Base-by-base conservation (phyloP, 1,140 invertebrate species). In the Leptoteleia sp. region DNA sequence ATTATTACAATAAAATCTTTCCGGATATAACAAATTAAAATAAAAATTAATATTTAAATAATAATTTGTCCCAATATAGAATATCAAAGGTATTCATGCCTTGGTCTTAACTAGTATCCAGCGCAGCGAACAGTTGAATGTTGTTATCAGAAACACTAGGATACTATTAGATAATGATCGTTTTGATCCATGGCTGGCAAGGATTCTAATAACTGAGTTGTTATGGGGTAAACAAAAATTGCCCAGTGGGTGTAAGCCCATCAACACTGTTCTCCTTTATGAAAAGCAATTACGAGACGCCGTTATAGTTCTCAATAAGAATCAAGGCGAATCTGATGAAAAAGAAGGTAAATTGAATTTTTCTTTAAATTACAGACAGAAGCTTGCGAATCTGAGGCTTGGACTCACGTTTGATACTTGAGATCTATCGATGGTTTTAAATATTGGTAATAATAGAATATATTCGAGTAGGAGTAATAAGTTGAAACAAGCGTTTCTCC, bases 141-240 rank as follows among this genome's bases (percentile, higher is more conserved):
- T 91, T 50, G 87, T 96, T 33, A 89, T 96, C 31, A 87, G 91
- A 72, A 88, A 91, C 67, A 92, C 91, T 50, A 83, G 91, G 82
- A 87, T 95, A 59, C 87, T 96, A 27, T 86, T 91, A 62, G 93
- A 94, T 61, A 93, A 95, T 83, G 86, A 92, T 13, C 90, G 91
- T 43, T 90, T 96, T 70, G 92, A 96, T 83, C 90, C 91, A 1
- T 92, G 92, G 89, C 85, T 97, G 43, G 93, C 94, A 0, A 92
- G 91, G 87, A 90, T 96, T 79, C 89, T 97, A 4, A 93, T 96
- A 65, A 93, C 94, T 33, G 96, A 97, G 87, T 88, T 96, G 16
- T 85, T 97, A n/a, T 95, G 94, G 91, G 94, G 95, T 35, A 94
- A 95, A 88, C 91, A 92, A 84, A 61, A 82, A n/a, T 88, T 96